phyloP scores from a whole-genome alignment of 2,113 vertebrate species.

The Lates calcarifer region DNA sequence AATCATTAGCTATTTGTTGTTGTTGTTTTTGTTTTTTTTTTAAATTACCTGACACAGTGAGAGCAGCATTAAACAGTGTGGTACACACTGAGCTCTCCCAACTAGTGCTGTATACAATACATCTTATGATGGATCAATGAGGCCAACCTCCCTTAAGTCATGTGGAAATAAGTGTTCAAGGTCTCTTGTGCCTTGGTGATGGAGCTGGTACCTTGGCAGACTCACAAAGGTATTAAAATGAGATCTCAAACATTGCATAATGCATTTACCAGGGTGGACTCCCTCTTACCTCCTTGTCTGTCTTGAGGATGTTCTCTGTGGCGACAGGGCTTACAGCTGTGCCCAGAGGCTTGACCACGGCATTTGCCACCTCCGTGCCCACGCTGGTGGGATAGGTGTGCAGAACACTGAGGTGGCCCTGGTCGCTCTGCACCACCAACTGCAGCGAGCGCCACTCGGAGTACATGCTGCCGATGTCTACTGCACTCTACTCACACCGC shows the following conservation, averaged over 20 bases:
- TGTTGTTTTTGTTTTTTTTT: no score
- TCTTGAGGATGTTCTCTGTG: constrained; percentile 94
- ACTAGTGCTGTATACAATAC: background rate
- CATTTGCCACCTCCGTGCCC: constrained; percentile 94
- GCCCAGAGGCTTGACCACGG: constrained; percentile 94
- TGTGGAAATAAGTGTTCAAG: background rate
- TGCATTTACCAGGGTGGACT: no score
- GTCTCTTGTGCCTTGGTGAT: background rate
- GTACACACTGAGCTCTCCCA: background rate
- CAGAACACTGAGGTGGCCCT: constrained; percentile 95
- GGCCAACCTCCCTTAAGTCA: background rate
- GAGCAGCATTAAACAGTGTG: background rate
- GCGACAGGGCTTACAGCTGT: constrained; percentile 89
- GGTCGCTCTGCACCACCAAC: constrained; percentile 95
- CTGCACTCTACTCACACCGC: constrained; percentile 72
- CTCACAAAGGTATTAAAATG: background rate
- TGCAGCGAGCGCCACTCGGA: constrained; percentile 98
- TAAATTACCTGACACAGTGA: background rate
- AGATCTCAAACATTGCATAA: background rate
- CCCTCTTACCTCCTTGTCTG: constrained; percentile 93
- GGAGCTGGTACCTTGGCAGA: background rate
- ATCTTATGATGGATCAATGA: background rate
- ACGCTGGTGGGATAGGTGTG: constrained; percentile 94
- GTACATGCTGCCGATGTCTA: constrained; percentile 90
- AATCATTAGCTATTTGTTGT: no score